A percentile compares a stretch with the other conserved stretches of the same genome.
These are phyloP conservation scores for Musca vetustissima DNA, from an alignment of 1,140 invertebrate genomes.

Conservation along the genomic window DNA sequence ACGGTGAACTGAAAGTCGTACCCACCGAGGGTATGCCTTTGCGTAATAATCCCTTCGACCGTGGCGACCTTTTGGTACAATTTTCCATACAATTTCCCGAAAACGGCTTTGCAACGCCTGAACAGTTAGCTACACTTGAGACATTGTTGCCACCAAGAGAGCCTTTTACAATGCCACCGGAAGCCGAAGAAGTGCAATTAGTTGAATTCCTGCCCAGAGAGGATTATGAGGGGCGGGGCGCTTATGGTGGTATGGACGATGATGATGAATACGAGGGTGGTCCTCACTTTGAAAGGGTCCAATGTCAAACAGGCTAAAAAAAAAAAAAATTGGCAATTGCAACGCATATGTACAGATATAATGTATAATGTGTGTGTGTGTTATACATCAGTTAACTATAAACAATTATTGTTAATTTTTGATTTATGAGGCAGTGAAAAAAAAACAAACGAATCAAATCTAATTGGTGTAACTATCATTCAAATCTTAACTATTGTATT, in stretches of 20 bases:
- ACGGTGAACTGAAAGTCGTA: conserved; percentile 79
- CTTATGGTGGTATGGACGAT: conserved; percentile 32
- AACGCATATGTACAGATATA: background rate
- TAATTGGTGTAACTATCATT: no score
- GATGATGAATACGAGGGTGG: conserved; percentile 44
- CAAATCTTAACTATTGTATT: no score
- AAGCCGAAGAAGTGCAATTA: conserved; percentile 82
- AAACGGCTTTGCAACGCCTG: conserved; percentile 74
- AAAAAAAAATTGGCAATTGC: background rate
- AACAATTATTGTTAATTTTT: background rate
- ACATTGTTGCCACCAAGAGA: conserved; percentile 69
- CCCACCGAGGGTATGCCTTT: conserved; percentile 88
- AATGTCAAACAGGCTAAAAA: conserved; percentile 48
- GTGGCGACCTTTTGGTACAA: conserved; percentile 84
- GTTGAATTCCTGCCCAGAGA: conserved; percentile 69
- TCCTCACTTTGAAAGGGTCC: conserved; percentile 46
- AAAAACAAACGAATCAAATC: no score
- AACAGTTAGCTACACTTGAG: conserved; percentile 71
- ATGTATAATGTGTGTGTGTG: background rate
- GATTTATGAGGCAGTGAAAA: no score
- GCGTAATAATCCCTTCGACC: conserved; percentile 78
- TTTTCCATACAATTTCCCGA: conserved; percentile 85
- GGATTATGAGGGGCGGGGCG: conserved; percentile 63
- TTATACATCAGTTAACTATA: background rate
- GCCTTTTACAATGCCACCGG: conserved; percentile 68